A percentile compares a stretch with the other conserved stretches of the same genome.
phyloP scores from a whole-genome alignment of 2,113 vertebrate genomes.

The Myotis davidii region DNA sequence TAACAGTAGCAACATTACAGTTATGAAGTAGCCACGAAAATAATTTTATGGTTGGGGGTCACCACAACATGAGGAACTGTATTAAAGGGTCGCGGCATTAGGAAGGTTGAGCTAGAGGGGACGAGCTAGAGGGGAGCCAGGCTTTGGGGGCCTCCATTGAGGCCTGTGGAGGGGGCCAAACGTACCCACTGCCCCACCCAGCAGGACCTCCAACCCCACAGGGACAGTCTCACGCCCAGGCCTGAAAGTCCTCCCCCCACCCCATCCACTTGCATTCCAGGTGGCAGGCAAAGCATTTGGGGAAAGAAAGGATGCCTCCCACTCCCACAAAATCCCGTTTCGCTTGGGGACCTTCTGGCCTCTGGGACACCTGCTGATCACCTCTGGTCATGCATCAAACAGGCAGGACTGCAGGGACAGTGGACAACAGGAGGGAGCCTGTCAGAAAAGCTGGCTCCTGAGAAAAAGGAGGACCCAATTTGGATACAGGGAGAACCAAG shows the following conservation, averaged over 20 bases:
- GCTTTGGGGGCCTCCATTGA: neutral
- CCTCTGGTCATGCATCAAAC: neutral
- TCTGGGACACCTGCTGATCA: neutral
- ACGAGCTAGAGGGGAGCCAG: neutral
- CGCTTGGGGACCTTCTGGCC: neutral
- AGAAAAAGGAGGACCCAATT: neutral
- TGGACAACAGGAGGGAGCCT: neutral
- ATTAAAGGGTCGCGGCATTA: no score
- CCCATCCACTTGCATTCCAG: neutral
- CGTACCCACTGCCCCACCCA: neutral
- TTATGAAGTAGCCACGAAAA: no score
- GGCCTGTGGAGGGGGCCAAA: accelerated
- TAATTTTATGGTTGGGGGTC: no score
- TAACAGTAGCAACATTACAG: no score
- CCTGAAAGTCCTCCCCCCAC: neutral
- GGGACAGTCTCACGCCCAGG: neutral
- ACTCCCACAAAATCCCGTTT: neutral
- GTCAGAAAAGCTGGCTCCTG: neutral
- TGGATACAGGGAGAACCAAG: neutral
- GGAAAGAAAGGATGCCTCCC: neutral
- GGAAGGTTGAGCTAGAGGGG: neutral
- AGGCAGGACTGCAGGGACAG: neutral
- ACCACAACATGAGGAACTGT: no score
- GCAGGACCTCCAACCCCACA: neutral
- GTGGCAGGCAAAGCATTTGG: neutral